phyloP scores from a whole-genome alignment of 1,140 invertebrate genomes.

The Adelges cooleyi region DNA sequence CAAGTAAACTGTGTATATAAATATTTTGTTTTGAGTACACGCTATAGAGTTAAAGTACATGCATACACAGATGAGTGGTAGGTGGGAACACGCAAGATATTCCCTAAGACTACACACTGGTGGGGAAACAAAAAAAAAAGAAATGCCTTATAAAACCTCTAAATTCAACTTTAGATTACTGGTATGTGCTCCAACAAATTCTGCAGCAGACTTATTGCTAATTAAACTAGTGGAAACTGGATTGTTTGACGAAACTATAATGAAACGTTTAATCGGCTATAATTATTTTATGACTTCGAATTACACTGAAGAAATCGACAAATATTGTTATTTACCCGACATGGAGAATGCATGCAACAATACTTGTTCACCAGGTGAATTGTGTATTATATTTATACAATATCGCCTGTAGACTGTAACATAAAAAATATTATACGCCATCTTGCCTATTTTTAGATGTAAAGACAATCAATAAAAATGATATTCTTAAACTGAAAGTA shows the following conservation, averaged over 20 bases:
- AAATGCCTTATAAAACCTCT: too few relatives aligned
- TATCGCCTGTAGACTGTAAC: too few relatives aligned
- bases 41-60: too few relatives aligned
- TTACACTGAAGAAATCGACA: not conserved
- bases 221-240: not conserved
- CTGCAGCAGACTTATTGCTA: not conserved
- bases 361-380: not conserved
- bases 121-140: too few relatives aligned
- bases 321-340: constrained; percentile 7
- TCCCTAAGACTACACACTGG: too few relatives aligned
- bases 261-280: constrained; percentile 5
- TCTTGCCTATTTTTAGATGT: not conserved
- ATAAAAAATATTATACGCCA: too few relatives aligned
- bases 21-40: too few relatives aligned
- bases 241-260: not conserved
- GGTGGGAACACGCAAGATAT: too few relatives aligned
- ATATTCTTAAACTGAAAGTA: constrained; percentile 3
- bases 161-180: too few relatives aligned
- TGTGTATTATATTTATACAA: too few relatives aligned
- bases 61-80: too few relatives aligned
- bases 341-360: not conserved
- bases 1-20: too few relatives aligned
- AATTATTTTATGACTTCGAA: not conserved
- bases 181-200: constrained; percentile 20
- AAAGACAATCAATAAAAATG: not conserved